Conservation (phyloP, 2,113 vertebrate species). For the Saguinus midas region DNA sequence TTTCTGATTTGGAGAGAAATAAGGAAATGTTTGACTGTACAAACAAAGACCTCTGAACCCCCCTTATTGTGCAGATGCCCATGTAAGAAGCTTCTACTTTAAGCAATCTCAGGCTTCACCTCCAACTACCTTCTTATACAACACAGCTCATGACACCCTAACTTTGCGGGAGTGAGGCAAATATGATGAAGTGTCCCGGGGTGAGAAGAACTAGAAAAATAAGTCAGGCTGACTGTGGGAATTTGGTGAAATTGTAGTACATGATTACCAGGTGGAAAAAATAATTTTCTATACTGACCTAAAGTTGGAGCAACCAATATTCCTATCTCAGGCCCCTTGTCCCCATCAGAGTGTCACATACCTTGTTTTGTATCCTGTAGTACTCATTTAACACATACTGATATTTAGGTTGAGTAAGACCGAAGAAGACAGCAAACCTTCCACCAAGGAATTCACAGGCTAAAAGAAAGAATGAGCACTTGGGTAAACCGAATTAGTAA, state of each 20-base stretch:
- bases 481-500: not conserved
- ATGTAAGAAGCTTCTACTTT: not conserved
- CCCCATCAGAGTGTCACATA: not conserved
- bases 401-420: conserved; percentile 84
- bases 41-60: not conserved
- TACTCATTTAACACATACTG: conserved; percentile 83
- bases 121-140: not conserved
- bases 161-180: not conserved
- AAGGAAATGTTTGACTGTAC: not conserved
- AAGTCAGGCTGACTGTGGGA: not conserved
- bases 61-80: not conserved
- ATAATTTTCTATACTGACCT: no score
- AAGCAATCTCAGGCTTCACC: not conserved
- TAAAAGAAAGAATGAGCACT: conserved; percentile 61
- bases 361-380: conserved; percentile 61
- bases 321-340: not conserved
- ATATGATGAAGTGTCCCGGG: no score
- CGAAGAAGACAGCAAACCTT: conserved; percentile 80
- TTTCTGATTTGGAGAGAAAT: conserved; percentile 59
- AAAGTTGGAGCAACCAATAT: not conserved
- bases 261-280: not conserved
- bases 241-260: not conserved
- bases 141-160: not conserved
- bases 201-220: not conserved
- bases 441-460: conserved; percentile 86